phyloP scores from a whole-genome alignment of 2,888 invertebrate genomes.

The Thera britannica region DNA sequence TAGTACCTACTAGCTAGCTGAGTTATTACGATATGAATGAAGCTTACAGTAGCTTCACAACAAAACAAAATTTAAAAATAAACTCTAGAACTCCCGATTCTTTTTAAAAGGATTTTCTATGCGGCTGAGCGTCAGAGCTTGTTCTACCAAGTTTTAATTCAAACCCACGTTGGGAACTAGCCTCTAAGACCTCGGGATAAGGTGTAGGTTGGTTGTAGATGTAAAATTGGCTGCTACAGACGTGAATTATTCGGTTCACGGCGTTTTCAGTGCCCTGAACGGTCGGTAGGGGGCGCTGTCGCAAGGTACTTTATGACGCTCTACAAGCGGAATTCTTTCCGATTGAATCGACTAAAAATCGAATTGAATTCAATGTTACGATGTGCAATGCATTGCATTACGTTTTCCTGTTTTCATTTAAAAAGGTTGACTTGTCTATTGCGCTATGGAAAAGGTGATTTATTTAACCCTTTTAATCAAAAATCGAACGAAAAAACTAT shows the following conservation, averaged over 20 bases:
- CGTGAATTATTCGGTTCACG: conserved; percentile 69
- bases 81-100: conserved; percentile 38
- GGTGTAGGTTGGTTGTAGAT: conserved; percentile 34
- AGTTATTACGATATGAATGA: conserved; percentile 3
- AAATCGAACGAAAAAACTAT: background rate
- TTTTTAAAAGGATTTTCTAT: conserved; percentile 46
- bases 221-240: conserved; percentile 47
- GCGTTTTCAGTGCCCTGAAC: conserved; percentile 54
- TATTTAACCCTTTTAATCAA: background rate
- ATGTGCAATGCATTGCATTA: conserved; percentile 28
- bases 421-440: background rate
- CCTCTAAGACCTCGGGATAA: conserved; percentile 18
- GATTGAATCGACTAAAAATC: conserved; percentile 57
- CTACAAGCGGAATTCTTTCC: conserved; percentile 59
- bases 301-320: conserved; percentile 62
- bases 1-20: too few species aligned
- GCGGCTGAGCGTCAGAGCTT: conserved; percentile 38
- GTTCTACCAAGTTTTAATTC: conserved; percentile 30
- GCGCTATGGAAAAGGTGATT: too few species aligned
- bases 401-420: conserved; percentile 17
- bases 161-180: conserved; percentile 28
- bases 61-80: conserved; percentile 34
- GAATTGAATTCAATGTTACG: conserved; percentile 62
- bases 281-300: conserved; percentile 53
- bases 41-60: conserved; percentile 15